Evolutionary conservation across 2,113 vertebrate genomes (phyloP), one percentile per base, ranked within the genome.

Genomic region (Loxodonta africana): DNA sequence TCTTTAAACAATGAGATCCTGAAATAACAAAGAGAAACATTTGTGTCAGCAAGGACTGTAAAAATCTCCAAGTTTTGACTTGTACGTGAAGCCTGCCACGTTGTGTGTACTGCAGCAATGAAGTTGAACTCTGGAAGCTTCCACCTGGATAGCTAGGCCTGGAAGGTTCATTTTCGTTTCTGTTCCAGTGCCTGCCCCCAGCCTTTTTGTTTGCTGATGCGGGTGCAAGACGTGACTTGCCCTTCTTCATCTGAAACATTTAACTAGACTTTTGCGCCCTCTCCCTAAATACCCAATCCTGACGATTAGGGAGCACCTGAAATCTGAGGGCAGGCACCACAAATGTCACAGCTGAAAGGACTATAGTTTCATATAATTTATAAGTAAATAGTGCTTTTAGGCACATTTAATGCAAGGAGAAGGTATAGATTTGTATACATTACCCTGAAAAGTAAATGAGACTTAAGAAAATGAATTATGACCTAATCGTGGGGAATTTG

Each of bases 301-400:
- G 78, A 46, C n/a, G n/a, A 44, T 30, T 5, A 63, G 90, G 83
- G 48, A 76, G 51, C 76, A 12, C 51, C 69, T 41, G 28, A 25
- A 44, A 84, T 77, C 97, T 94, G 96, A 98, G 97, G 95, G n/a
- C 37, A 53, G 96, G 90, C 81, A 86, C 97, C 84, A 97, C 44
- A 95, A 87, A 44, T 53, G 63, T 94, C 96, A 83, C 44, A 80
- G 80, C 51, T 74, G 82, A 98, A 76, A 95, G 30, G 78, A 96
- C 65, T 98, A 91, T 96, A 95, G 95, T 97, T 98, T 98, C 97
- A 90, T 97, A 97, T 95, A 97, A 97, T 98, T 98, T 96, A 44
- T 98, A 98, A 97, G 96, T 98, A 96, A 98, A 95, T 65, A 92
- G 41, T 88, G 82, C 89, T 95, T 94, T 96, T 73, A 94, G 88